Percentiles rank a stretch among this genome's conserved stretches.
Evolutionary conservation across 2,888 invertebrate genomes (phyloP).

Genomic region (Campopleginae sp.): DNA sequence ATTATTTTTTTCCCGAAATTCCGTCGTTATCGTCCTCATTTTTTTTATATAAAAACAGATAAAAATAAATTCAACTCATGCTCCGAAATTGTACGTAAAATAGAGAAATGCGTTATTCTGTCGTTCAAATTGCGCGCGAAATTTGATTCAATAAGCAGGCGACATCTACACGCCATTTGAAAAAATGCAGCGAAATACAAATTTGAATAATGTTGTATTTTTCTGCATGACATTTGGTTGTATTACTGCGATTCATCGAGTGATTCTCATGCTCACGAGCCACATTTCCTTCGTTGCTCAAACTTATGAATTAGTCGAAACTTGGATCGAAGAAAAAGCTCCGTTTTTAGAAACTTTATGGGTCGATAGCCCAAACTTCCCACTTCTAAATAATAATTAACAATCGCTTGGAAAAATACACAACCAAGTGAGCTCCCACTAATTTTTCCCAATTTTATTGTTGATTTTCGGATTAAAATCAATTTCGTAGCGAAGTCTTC

Average conservation of each 20-base stretch:
- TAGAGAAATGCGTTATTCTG: background rate
- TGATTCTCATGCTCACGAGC: background rate
- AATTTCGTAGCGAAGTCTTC: too few species aligned
- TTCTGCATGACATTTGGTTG: background rate
- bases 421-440: too few species aligned
- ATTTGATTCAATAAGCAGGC: background rate
- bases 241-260: background rate
- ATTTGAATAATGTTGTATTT: background rate
- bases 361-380: too few species aligned
- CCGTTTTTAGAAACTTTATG: too few species aligned
- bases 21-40: background rate
- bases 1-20: background rate
- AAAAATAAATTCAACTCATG: background rate
- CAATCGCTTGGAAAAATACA: too few species aligned
- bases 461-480: too few species aligned
- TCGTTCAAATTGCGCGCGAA: background rate
- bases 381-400: too few species aligned
- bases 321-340: background rate
- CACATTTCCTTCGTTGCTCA: background rate
- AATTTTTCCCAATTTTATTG: too few species aligned
- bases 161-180: background rate
- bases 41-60: background rate
- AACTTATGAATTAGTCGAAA: background rate
- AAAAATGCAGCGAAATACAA: background rate
- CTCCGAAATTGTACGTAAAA: too few species aligned